Conservation (phyloP, 1,140 invertebrate genomes). For the Magallana gigas region DNA sequence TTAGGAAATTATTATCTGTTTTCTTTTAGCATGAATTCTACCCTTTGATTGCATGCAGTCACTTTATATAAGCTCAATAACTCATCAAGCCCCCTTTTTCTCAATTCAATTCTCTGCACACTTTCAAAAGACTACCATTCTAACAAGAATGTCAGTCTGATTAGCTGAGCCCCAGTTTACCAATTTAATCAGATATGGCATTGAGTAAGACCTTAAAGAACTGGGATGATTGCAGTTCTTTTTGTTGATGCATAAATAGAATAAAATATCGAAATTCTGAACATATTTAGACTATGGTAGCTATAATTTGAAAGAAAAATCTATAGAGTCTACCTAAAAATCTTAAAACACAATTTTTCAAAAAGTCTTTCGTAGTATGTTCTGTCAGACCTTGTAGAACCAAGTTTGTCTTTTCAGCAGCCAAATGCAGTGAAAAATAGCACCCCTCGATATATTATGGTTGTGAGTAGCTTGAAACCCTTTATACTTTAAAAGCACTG, state of each 20-base stretch:
- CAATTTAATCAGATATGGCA: not conserved
- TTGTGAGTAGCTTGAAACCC: constrained; percentile 10
- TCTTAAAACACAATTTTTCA: too few species aligned
- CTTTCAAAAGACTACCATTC: constrained; percentile 10
- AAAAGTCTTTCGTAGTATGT: too few species aligned
- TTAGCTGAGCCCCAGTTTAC: not conserved
- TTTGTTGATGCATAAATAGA: too few species aligned
- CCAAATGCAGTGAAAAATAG: constrained; percentile 3
- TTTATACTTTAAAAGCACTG: not conserved
- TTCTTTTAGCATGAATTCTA: constrained; percentile 29
- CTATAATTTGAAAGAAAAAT: too few species aligned
- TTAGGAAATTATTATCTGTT: constrained; percentile 4
- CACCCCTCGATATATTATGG: constrained; percentile 14
- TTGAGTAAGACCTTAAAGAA: too few species aligned
- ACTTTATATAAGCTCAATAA: constrained; percentile 19
- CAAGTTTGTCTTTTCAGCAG: constrained; percentile 2
- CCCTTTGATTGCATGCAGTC: constrained; percentile 24
- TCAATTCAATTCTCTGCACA: constrained; percentile 8
- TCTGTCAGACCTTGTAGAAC: not conserved
- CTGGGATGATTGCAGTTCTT: too few species aligned
- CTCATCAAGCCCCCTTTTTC: constrained; percentile 4
- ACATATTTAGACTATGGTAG: too few species aligned
- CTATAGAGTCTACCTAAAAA: too few species aligned
- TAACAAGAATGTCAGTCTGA: not conserved
- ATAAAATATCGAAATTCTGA: too few species aligned